Evolutionary conservation across 2,113 vertebrate genomes (phyloP), one percentile per base, ranked within the genome.

Genomic region (Phylloscopus trochiloides): DNA sequence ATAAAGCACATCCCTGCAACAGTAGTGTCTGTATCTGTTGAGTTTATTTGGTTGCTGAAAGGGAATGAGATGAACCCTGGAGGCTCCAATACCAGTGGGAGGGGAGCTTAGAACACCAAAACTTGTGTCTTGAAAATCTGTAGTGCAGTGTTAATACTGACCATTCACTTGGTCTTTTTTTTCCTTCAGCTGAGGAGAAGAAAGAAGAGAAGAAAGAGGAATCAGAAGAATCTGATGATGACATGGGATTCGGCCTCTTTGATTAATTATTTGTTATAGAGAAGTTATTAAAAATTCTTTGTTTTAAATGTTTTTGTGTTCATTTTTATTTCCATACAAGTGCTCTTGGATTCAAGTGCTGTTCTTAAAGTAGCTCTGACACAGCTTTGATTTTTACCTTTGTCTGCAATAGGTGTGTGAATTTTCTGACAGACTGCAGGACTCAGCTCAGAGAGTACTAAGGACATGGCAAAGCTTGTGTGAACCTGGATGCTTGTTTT

Each of bases 151-250:
- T 29, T 40, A 50, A 62, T 82, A 28, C 40, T 95, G 48, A 95
- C 32, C 8, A 14, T 14, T 78, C 34, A 7, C 52, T 76, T 86
- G 34, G 24, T 76, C 17, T 52, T 31, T n/a, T 75, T 72, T n/a
- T 29, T 36, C 38, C 21, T 84, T 22, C 90, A 98, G 98, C 95
- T 45, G 98, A 98, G 94, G 98, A 98, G 86, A 98, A 99, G 98
- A 99, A 99, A 80, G 98, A 99, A 32, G 99, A 99, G 97, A 99
- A 99, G 98, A 99, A 99, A 28, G 99, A 99, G 9, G 99, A 99
- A 70, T 99, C 99, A 7, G 99, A 99, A 94, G 99, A 99, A 97
- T 99, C 99, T 2, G 99, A 99, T 9, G 99, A 99, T 12, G 99
- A 99, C 95, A 99, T 99, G 99, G 99, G 99, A 97, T 99, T 99